Evolutionary conservation across 1,140 invertebrate species (phyloP), one percentile per base, ranked within the genome.

Genomic region (Macrobrachium rosenbergii): DNA sequence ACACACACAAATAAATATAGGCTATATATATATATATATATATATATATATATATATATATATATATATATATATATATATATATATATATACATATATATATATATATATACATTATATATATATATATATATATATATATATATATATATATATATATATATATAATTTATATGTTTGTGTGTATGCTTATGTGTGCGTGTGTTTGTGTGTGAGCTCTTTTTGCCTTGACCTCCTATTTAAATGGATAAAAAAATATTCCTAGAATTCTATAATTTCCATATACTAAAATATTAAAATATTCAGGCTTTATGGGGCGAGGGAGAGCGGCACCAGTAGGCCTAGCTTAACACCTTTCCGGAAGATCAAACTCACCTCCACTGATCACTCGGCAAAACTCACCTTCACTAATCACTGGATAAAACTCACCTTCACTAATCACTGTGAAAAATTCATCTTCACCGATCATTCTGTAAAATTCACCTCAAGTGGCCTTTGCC

Each of bases 11-110:
- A 67, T 67, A n/a, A 14, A 67, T 67, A 67, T n/a, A n/a, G 10
- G 10, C 2, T 14, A 21, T 21, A 19, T 67, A 19, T 67, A 19
- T n/a, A 67, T 67, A 11, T 67, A 67, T 67, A 67, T 67, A 67
- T 67, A 67, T 67, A 67, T 67, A 67, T 67, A 67, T 67, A 67
- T 67, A 67, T 67, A 67, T 67, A 67, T 67, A 67, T 67, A 67
- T 67, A 11, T 67, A 67, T 67, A 67, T 67, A 67, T 67, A 12
- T 67, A 19, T n/a, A 19, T n/a, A 19, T n/a, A 19, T 19, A 19
- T 11, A 19, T 0, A 19, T n/a, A 19, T n/a, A 19, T n/a, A 5
- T n/a, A 19, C 17, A 28, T 2, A 28, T n/a, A 19, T 67, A 28
- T 19, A 28, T 67, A 28, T n/a, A 17, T 67, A 67, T 23, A 67